phyloP scores from a whole-genome alignment of 2,797 vertebrate genomes.

The Scleropages formosus region DNA sequence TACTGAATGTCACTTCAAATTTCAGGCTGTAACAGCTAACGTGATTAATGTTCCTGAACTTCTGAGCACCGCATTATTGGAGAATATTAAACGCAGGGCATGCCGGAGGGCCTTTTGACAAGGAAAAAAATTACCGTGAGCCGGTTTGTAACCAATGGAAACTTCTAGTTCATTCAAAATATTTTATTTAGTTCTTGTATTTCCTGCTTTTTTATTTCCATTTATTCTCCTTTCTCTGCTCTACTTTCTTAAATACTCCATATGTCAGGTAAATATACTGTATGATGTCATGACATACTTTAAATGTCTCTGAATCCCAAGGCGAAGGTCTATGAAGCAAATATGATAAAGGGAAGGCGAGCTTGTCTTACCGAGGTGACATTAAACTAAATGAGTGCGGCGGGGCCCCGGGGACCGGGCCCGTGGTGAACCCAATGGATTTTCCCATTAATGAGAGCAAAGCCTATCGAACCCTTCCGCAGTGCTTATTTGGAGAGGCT shows the following conservation, averaged over 20 bases:
- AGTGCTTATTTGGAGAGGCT: constrained; percentile 47
- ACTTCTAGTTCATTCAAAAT: too few species aligned
- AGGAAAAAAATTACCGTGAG: too few species aligned
- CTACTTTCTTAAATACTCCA: not conserved
- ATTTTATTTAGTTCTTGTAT: constrained; percentile 6
- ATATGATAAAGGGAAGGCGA: constrained; percentile 73
- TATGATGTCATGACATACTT: constrained; percentile 17
- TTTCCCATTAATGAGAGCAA: constrained; percentile 75
- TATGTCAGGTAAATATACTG: constrained; percentile 25
- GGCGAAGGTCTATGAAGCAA: constrained; percentile 63
- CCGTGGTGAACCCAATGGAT: constrained; percentile 64
- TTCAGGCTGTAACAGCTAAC: constrained; percentile 3
- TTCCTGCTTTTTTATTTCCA: not conserved
- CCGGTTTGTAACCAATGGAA: not conserved
- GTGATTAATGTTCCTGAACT: constrained; percentile 23
- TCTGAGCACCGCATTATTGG: not conserved
- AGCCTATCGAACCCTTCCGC: constrained; percentile 71
- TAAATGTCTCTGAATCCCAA: constrained; percentile 69
- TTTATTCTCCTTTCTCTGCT: constrained; percentile 11
- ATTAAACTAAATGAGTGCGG: constrained; percentile 78
- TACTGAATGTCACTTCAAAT: constrained; percentile 25
- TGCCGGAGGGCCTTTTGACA: constrained; percentile 8
- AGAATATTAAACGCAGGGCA: constrained; percentile 4
- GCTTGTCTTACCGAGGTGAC: constrained; percentile 78
- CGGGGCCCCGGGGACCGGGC: constrained; percentile 43